Evolutionary conservation across 2,888 invertebrate genomes (phyloP).

Genomic region (Temnothorax ravouxi): DNA sequence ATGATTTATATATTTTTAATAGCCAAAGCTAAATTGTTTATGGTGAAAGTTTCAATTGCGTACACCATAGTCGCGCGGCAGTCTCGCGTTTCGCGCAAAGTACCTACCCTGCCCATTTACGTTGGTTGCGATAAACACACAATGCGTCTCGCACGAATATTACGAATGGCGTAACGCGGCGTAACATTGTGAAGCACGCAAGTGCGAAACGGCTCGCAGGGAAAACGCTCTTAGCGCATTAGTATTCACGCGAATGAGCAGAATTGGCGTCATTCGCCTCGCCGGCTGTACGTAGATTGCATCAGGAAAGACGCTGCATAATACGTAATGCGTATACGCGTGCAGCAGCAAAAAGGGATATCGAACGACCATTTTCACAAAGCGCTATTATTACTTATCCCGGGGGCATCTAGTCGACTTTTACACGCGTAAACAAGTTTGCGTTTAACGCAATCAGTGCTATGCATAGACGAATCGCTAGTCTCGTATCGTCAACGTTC

Average conservation of each 20-base stretch:
- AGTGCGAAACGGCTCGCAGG: constrained; percentile 11
- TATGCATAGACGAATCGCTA: constrained; percentile 3
- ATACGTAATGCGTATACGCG: constrained; percentile 31
- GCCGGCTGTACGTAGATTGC: constrained; percentile 49
- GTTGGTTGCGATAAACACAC: constrained; percentile 26
- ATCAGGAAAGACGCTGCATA: constrained; percentile 53
- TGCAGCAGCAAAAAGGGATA: constrained; percentile 30
- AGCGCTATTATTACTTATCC: constrained; percentile 37
- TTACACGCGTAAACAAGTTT: constrained; percentile 8
- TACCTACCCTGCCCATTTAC: constrained; percentile 16
- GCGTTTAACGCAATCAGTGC: constrained; percentile 9
- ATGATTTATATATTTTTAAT: neutral
- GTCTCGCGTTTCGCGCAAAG: constrained; percentile 25
- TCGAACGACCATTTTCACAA: constrained; percentile 58
- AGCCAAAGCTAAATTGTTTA: neutral
- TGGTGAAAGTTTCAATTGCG: neutral
- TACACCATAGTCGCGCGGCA: neutral
- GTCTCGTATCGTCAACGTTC: constrained; percentile 19
- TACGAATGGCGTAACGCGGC: constrained; percentile 31
- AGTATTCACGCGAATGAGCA: constrained; percentile 42
- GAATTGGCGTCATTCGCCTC: constrained; percentile 28
- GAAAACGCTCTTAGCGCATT: constrained; percentile 32
- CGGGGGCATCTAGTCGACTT: constrained; percentile 27
- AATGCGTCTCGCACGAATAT: constrained; percentile 33
- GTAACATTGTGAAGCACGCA: constrained; percentile 15